Conservation (phyloP, 2,888 invertebrate genomes). For the Drosophila affinis region DNA sequence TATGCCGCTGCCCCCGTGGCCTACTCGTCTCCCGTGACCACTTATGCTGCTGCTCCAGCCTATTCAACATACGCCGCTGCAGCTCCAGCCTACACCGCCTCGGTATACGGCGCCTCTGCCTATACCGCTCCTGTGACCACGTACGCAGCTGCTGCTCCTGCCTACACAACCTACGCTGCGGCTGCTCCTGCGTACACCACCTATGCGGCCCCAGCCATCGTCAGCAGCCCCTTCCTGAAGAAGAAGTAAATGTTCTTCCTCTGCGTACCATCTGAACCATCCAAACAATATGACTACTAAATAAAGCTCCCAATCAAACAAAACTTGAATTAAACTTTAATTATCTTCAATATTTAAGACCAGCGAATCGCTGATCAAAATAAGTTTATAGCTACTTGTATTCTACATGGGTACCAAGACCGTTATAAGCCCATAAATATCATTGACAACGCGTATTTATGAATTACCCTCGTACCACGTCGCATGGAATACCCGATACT, state of each 20-base stretch:
- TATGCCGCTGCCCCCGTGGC: constrained; percentile 57
- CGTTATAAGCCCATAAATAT: too few relatives aligned
- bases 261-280: background rate
- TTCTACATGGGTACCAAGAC: too few relatives aligned
- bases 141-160: constrained; percentile 25
- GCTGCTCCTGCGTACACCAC: constrained; percentile 56
- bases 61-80: constrained; percentile 63
- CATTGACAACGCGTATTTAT: too few relatives aligned
- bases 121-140: constrained; percentile 59
- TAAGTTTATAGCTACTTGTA: background rate
- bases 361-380: background rate
- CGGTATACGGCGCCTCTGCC: constrained; percentile 57
- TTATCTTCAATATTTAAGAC: background rate
- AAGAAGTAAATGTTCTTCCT: constrained; percentile 62
- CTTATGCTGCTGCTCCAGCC: constrained; percentile 59
- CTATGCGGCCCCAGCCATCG: constrained; percentile 63
- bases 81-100: constrained; percentile 51
- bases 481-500: too few relatives aligned
- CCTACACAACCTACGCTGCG: constrained; percentile 46
- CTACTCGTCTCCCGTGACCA: constrained; percentile 42
- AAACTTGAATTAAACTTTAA: background rate
- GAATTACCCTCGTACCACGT: too few relatives aligned
- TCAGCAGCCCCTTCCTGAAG: constrained; percentile 70
- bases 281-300: constrained; percentile 34
- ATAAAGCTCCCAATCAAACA: constrained; percentile 46